Evolutionary conservation across 2,113 vertebrate species (phyloP), one percentile per base, ranked within the genome.

Genomic region (Rhinolophus sinicus): DNA sequence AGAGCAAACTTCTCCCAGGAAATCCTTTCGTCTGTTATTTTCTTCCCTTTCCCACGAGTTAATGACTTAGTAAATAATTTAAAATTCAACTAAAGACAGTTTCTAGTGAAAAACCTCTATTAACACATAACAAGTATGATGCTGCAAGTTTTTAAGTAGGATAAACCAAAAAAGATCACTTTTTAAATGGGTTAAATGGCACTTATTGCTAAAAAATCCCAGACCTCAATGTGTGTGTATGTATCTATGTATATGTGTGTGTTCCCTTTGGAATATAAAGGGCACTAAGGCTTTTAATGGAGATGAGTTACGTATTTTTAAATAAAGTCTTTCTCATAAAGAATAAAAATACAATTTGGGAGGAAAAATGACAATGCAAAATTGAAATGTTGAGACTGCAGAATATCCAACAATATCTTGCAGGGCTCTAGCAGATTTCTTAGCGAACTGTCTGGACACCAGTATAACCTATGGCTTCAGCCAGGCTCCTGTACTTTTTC

Each of bases 71-170:
- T 18, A 92, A 95, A 38, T 64, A 2, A 13, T 33, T 84, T 90
- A 93, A 82, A 91, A 58, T 56, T 93, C 60, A 70, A 95, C 44
- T 84, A 67, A 67, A 60, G 62, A 18, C 24, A 35, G 88, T 83
- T 75, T 85, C 64, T 50, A 81, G 38, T 80, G 38, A 86, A 93
- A 95, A 89, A 38, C 33, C 35, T 76, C 60, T 92, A 93, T 44
- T 69, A 65, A 93, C 58, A 88, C 22, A 82, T 11, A 44, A 64
- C 83, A 62, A 73, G 80, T 44, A 50, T 30, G 30, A 33, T 47
- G 47, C 35, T 64, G 15, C 30, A 54, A 62, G 8, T 54, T 90
- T 50, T 91, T 85, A 73, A 15, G 28, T 64, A 62, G 24, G 7
- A 58, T 56, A 91, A 85, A 47, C 22, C 33, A 76, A 10, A 35